Base-by-base conservation (phyloP, 2,113 vertebrate species). In the Engystomops pustulosus region DNA sequence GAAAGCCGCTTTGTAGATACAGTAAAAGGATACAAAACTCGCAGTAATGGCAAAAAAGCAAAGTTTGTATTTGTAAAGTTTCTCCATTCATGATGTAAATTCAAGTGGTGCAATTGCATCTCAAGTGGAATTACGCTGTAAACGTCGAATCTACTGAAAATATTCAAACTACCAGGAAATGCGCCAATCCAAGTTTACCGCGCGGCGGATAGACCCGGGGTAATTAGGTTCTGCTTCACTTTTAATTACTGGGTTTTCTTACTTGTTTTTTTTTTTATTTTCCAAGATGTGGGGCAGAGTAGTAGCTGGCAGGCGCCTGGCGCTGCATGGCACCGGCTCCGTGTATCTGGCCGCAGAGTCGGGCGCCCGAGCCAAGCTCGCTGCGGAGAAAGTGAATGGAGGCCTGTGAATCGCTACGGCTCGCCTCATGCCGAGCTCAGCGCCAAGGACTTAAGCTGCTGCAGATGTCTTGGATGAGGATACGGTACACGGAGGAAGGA, bases 391-490 rank as follows among this genome's bases (percentile, higher is more conserved):
- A 71, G 79, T 51, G 47, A 70, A 81, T 68, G 80, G 53, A 32
- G 30, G 49, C 18, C 18, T 38, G 80, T 60, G 23, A 25, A 27
- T 20, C 23, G 58, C 36, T 17, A 3, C 58, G 15, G 44, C 44
- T 49, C 49, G 36, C 82, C 53, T 67, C 45, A 25, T 34, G 27
- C 23, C 12, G 44, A 7, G 60, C 41, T n/a, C 18, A 30, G 18
- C 41, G 72, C 82, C 82, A 84, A 53, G 10, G 44, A 41, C 41
- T 69, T 84, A 78, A 68, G 67, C 69, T 25, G 41, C 55, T 78
- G 71, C 82, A 84, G 82, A 84, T 84, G 74, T 68, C 81, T 77
- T 84, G 82, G 82, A 77, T 18, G 27, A 65, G 45, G 38, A 30
- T 45, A 75, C 38, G 69, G 81, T 83, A 55, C 53, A 83, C 25